phyloP scores from a whole-genome alignment of 2,888 invertebrate genomes.

The Hirudinaria manillensis region DNA sequence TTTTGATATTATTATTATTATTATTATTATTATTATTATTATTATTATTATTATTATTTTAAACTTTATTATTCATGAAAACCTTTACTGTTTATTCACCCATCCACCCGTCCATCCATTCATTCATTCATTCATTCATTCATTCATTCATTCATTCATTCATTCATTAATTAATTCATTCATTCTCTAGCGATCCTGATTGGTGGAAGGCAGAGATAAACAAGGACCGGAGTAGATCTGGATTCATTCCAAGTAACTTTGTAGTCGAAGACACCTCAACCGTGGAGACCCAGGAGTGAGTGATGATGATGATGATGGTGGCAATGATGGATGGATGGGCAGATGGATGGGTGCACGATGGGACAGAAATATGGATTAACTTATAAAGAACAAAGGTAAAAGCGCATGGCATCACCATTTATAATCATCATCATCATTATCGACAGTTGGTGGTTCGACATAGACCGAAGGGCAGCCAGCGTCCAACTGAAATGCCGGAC shows the following conservation, averaged over 20 bases:
- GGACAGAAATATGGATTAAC: too few relatives aligned
- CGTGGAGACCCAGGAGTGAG: constrained; percentile 51
- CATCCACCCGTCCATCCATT: too few relatives aligned
- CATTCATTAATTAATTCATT: neutral
- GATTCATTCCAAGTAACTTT: constrained; percentile 94
- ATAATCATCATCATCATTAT: neutral
- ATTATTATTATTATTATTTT: too few relatives aligned
- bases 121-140: too few relatives aligned
- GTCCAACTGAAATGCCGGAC: neutral
- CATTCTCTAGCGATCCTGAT: constrained; percentile 23
- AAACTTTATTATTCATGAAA: too few relatives aligned
- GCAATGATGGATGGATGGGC: too few relatives aligned
- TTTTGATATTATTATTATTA: too few relatives aligned
- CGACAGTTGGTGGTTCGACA: constrained; percentile 17
- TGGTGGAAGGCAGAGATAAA: constrained; percentile 40
- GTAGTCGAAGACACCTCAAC: constrained; percentile 60
- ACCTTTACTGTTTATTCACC: too few relatives aligned
- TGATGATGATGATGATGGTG: constrained; percentile 7
- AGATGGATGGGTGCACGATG: too few relatives aligned
- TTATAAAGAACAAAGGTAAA: too few relatives aligned
- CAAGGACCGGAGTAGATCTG: constrained; percentile 52
- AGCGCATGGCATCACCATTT: too few relatives aligned
- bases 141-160: neutral
- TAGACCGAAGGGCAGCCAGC: neutral
- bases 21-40: too few relatives aligned